These are phyloP conservation scores for Heteropelma amictum DNA, from an alignment of 2,888 invertebrate genomes.

Conservation along the genomic window DNA sequence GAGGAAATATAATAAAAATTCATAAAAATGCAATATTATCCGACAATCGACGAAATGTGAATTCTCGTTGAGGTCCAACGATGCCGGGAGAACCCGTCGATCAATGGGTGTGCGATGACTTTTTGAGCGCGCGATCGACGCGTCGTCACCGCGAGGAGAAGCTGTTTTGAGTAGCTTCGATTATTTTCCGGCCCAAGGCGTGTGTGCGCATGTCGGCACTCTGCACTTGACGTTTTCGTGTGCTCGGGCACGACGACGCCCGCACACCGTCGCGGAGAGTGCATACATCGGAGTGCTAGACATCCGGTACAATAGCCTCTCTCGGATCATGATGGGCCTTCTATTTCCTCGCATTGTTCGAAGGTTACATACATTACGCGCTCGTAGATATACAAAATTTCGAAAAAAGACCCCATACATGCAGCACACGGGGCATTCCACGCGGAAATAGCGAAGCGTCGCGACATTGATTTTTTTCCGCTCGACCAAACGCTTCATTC, in stretches of 20 bases:
- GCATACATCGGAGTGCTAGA: slow-evolving; percentile 65
- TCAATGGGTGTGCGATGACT: too few species aligned
- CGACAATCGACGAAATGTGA: too few species aligned
- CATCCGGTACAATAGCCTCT: slow-evolving; percentile 76
- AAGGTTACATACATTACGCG: slow-evolving; percentile 70
- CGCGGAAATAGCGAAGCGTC: too few species aligned
- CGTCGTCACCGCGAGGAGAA: background rate
- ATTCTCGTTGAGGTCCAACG: too few species aligned
- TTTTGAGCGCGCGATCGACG: background rate
- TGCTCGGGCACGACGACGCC: slow-evolving; percentile 41
- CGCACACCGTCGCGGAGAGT: too few species aligned
- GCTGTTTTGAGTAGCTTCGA: background rate
- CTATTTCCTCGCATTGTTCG: slow-evolving; percentile 74
- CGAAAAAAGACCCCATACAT: slow-evolving; percentile 10
- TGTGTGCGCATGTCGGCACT: slow-evolving; percentile 18
- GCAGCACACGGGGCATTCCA: too few species aligned
- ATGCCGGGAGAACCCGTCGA: too few species aligned
- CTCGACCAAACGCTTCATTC: too few species aligned
- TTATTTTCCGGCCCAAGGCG: background rate
- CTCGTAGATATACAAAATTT: slow-evolving; percentile 33
- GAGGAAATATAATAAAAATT: too few species aligned
- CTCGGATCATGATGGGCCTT: slow-evolving; percentile 71
- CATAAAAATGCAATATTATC: too few species aligned
- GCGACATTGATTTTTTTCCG: too few species aligned
- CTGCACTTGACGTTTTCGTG: background rate